These are phyloP conservation scores for Hyphantria cunea DNA, from an alignment of 1,140 invertebrate genomes.

Conservation along the genomic window DNA sequence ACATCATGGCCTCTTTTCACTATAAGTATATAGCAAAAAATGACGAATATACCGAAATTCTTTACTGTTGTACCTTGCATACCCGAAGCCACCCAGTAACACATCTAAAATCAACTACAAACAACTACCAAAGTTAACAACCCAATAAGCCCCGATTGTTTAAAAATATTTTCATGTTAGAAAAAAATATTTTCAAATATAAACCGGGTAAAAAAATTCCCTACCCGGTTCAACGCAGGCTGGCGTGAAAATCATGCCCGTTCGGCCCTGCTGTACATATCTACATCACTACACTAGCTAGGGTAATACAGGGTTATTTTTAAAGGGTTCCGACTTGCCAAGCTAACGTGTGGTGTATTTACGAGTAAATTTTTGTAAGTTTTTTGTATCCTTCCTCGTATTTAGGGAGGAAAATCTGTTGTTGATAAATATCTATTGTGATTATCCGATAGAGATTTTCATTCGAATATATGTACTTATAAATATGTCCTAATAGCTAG, in stretches of 20 bases:
- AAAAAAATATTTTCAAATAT: conserved; percentile 30
- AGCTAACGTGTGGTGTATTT: conserved; percentile 7
- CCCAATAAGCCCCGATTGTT: not conserved
- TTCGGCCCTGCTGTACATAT: conserved; percentile 14
- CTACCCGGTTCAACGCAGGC: conserved; percentile 32
- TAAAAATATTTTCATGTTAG: conserved; percentile 4
- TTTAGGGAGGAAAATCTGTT: not conserved
- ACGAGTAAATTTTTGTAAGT: conserved; percentile 1
- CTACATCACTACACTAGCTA: not conserved
- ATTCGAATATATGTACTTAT: no score
- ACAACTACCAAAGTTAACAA: no score
- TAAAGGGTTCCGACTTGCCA: conserved; percentile 14
- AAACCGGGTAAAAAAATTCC: conserved; percentile 20
- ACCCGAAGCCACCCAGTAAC: no score
- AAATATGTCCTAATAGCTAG: no score
- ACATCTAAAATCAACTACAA: no score
- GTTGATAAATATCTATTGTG: not conserved
- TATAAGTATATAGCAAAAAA: no score
- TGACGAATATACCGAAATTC: no score
- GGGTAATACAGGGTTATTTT: conserved; percentile 14
- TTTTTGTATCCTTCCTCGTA: not conserved
- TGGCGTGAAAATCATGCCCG: conserved; percentile 50
- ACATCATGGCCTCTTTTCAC: no score
- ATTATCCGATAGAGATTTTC: no score
- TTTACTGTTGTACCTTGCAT: no score